Percentiles rank a stretch among this genome's conserved stretches.
Evolutionary conservation across 1,140 invertebrate species (phyloP).

Genomic region (Macrosteles quadrilineatus): DNA sequence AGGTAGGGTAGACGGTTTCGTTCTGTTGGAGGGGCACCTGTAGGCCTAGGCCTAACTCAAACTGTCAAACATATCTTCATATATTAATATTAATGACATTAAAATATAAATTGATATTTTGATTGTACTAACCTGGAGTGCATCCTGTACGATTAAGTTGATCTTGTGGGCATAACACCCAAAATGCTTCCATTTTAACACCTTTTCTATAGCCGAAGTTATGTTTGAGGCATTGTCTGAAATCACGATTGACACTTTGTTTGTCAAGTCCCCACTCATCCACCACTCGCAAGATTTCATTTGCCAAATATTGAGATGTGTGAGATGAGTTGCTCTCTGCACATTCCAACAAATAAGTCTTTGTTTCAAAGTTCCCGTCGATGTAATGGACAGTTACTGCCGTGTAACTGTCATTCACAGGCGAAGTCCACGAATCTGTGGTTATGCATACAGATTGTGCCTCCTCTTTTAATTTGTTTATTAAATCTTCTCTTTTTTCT

Average conservation of each 20-base stretch:
- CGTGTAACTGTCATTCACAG: conserved; percentile 13
- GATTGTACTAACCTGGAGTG: not conserved
- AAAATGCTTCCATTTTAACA: conserved; percentile 26
- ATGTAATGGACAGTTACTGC: conserved; percentile 17
- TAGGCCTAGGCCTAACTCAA: too few relatives aligned
- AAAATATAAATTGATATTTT: too few relatives aligned
- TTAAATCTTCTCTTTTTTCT: not conserved
- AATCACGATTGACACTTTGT: not conserved
- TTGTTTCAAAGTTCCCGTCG: not conserved
- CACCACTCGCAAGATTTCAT: not conserved
- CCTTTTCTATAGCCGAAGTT: not conserved
- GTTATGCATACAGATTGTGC: not conserved
- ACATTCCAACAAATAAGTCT: not conserved
- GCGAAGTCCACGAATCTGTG: conserved; percentile 11
- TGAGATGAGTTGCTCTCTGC: conserved; percentile 1
- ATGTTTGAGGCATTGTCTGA: conserved; percentile 14
- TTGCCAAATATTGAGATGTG: conserved; percentile 2
- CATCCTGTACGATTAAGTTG: conserved; percentile 5
- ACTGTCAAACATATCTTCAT: too few relatives aligned
- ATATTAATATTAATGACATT: too few relatives aligned
- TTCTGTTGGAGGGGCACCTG: too few relatives aligned
- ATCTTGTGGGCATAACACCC: conserved; percentile 24
- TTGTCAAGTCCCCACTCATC: conserved; percentile 3
- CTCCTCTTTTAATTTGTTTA: not conserved
- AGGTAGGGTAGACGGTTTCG: too few relatives aligned